Evolutionary conservation across 2,797 vertebrate species (phyloP).

Genomic region (Gymnoscopelus microlampas): DNA sequence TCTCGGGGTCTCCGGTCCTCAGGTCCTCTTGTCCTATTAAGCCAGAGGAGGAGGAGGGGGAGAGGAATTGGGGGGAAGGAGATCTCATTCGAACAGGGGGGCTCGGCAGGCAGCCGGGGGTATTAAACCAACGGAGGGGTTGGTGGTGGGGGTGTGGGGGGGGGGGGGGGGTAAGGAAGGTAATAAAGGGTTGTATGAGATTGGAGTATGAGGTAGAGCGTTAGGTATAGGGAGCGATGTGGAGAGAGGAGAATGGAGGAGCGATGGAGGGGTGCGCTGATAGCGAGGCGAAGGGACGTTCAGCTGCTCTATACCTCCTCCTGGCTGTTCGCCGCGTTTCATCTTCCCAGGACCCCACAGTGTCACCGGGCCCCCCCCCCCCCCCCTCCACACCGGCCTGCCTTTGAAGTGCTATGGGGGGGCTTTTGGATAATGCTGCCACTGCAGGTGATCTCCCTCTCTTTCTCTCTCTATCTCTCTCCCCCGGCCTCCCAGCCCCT

Average conservation of each 20-base stretch:
- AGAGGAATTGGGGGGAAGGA: constrained; percentile 40
- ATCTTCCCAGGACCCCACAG: constrained; percentile 61
- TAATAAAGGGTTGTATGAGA: constrained; percentile 32
- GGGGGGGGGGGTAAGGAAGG: background rate
- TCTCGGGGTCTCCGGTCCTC: constrained; percentile 53
- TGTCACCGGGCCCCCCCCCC: constrained; percentile 66
- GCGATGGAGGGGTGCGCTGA: background rate
- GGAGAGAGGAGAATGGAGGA: constrained; percentile 24
- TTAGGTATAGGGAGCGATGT: background rate
- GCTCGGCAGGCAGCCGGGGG: constrained; percentile 56
- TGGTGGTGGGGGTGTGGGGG: constrained; percentile 36
- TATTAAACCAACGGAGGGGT: constrained; percentile 44
- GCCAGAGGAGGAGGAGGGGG: too few species aligned
- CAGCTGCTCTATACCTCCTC: background rate
- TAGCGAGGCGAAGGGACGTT: too few species aligned
- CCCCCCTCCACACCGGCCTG: constrained; percentile 51
- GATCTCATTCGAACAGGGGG: constrained; percentile 6
- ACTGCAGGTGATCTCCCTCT: constrained; percentile 69
- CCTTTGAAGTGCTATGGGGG: constrained; percentile 83
- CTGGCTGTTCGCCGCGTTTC: constrained; percentile 50
- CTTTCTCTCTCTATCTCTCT: constrained; percentile 43
- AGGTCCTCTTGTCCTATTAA: constrained; percentile 60
- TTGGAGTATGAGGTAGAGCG: constrained; percentile 32
- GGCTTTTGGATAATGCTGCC: constrained; percentile 71
- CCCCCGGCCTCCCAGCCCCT: background rate